These are phyloP conservation scores for Drosophila tristis DNA, from an alignment of 1,140 invertebrate species.

Conservation along the genomic window DNA sequence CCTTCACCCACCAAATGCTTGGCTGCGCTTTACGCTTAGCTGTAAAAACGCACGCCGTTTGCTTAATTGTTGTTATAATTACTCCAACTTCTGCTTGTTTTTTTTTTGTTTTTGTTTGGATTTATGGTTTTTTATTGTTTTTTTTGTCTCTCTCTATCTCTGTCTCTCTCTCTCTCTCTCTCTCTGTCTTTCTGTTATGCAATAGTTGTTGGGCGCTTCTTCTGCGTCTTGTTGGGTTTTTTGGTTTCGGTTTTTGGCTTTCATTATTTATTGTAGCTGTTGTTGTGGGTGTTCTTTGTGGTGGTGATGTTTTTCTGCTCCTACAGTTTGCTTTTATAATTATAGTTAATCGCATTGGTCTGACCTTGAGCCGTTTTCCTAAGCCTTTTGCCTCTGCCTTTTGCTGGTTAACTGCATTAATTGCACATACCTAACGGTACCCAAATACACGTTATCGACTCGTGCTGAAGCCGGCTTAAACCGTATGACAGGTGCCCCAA, in stretches of 20 bases:
- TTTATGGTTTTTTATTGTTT: slow-evolving; percentile 53
- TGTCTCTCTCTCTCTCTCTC: slow-evolving; percentile 3
- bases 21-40: slow-evolving; percentile 68
- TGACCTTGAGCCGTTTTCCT: slow-evolving; percentile 75
- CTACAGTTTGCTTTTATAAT: slow-evolving; percentile 65
- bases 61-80: slow-evolving; percentile 83
- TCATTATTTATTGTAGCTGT: slow-evolving; percentile 64
- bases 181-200: slow-evolving; percentile 64
- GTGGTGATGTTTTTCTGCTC: slow-evolving; percentile 34
- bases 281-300: slow-evolving; percentile 21
- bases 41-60: slow-evolving; percentile 82
- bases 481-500: slow-evolving; percentile 15
- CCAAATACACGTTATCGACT: slow-evolving; percentile 33
- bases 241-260: slow-evolving; percentile 79
- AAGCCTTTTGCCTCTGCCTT: slow-evolving; percentile 27
- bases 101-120: slow-evolving; percentile 39
- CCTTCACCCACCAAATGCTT: slow-evolving; percentile 53
- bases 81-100: slow-evolving; percentile 49
- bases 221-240: slow-evolving; percentile 41
- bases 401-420: slow-evolving; percentile 43
- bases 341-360: slow-evolving; percentile 68
- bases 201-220: slow-evolving; percentile 52
- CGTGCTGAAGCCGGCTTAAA: slow-evolving; percentile 24
- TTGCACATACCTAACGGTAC: slow-evolving; percentile 59
- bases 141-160: slow-evolving; percentile 7